Conservation (phyloP, 2,797 vertebrate species). For the Sardinella longiceps region DNA sequence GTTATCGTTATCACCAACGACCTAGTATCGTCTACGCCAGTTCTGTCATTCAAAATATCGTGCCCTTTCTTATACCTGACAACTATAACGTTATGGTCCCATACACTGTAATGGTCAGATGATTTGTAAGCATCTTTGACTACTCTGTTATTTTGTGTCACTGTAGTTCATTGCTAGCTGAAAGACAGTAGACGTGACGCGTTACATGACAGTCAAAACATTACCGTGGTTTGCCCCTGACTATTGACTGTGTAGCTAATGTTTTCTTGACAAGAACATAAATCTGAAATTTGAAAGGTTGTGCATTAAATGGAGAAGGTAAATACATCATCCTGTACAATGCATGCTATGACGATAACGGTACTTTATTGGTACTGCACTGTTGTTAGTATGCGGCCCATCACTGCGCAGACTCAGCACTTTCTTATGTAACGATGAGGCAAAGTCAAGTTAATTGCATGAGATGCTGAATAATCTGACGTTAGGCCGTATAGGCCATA, state of each 20-base stretch:
- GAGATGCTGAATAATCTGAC: not conserved
- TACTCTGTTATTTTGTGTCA: not conserved
- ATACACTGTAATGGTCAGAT: not conserved
- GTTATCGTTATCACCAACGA: not conserved
- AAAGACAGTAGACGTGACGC: not conserved
- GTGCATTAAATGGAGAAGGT: no score
- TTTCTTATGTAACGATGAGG: constrained; percentile 44
- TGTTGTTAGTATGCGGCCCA: constrained; percentile 38
- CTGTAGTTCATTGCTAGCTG: not conserved
- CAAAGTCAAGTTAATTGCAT: constrained; percentile 19
- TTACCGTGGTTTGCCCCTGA: not conserved
- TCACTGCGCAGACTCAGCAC: constrained; percentile 50
- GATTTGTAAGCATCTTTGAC: not conserved
- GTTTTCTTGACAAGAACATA: not conserved
- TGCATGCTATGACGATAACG: not conserved
- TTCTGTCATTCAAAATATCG: not conserved
- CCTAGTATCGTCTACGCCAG: not conserved
- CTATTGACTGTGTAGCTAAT: not conserved
- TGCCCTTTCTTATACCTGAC: not conserved
- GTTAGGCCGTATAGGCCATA: no score
- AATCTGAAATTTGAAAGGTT: not conserved
- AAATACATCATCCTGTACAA: not conserved
- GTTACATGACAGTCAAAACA: not conserved
- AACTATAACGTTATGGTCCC: not conserved
- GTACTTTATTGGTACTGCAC: constrained; percentile 24